Percentiles rank a stretch among this genome's conserved stretches.
Conservation (phyloP, 2,888 invertebrate genomes). For the Apodemia zela region DNA sequence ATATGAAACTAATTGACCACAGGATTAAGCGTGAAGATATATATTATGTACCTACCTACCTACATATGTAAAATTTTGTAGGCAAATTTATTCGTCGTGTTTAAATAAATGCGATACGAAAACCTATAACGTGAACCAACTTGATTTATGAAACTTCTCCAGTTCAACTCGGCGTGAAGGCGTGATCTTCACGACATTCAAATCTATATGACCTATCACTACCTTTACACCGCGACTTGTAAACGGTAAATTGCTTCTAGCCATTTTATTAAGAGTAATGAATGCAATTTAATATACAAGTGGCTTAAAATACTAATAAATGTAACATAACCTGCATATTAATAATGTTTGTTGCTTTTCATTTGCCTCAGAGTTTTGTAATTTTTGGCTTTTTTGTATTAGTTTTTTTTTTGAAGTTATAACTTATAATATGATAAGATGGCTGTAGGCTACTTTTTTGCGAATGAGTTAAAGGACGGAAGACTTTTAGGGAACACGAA, state of each 20-base stretch:
- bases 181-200: conserved; percentile 49
- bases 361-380: no score
- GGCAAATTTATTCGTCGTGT: neutral
- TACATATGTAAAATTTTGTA: neutral
- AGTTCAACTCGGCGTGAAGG: conserved; percentile 21
- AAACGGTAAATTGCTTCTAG: neutral
- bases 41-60: no score
- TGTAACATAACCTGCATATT: no score
- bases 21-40: no score
- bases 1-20: neutral
- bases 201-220: conserved; percentile 37
- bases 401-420: no score
- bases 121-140: neutral
- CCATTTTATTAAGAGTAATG: neutral
- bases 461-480: no score
- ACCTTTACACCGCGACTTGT: conserved; percentile 28
- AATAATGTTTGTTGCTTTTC: no score
- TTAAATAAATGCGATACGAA: neutral
- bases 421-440: no score
- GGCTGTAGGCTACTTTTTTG: no score
- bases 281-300: neutral
- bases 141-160: neutral
- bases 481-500: no score
- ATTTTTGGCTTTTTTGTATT: no score
- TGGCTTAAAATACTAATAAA: neutral